Base-by-base conservation (phyloP, 2,888 invertebrate species). In the Beris morrisii region DNA sequence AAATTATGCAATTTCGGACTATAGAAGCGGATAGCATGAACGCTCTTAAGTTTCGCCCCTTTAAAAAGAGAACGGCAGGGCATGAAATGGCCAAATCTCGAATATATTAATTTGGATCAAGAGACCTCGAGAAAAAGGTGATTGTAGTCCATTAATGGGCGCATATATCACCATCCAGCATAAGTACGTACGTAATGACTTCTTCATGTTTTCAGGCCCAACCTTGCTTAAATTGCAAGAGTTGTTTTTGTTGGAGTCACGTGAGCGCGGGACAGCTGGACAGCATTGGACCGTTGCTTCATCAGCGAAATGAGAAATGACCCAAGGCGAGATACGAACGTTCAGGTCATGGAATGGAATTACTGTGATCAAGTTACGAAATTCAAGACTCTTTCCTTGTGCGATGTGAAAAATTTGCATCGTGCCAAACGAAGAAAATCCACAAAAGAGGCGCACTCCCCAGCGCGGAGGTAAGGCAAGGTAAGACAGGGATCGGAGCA, bases 261-360 rank as follows among this genome's bases (percentile, higher is more conserved):
- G 30, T 31, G 9, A 58, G 32, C 11, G 22, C 28, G 15, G 30
- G 57, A 58, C 57, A 58, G 45, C 59, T 48, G 59, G 44, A 30
- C 44, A 44, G 6, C 11, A 28, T 22, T 30, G n/a, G 48, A n/a
- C 22, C 13, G 15, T 44, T 61, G 22, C 61, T 50, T 52, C 46
- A 48, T 32, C 4, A n/a, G 11, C 31, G 30, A 61, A 61, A 61
- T 52, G n/a, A 61, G 52, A 50, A 61, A 52, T 61, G 61, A 61
- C 61, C 61, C 61, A 61, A 61, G 61, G 61, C 61, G 52, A 52
- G 52, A 52, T 61, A 22, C 32, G 52, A 11, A 52, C 61, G 61
- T 43, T 52, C 61, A 61, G 61, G 61, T 61, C 61, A 61, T 52
- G 61, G 61, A 38, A 22, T 61, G 38, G 31, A 32, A 61, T 50